Conservation (phyloP, 2,797 vertebrate genomes). For the Denticeps clupeoides region DNA sequence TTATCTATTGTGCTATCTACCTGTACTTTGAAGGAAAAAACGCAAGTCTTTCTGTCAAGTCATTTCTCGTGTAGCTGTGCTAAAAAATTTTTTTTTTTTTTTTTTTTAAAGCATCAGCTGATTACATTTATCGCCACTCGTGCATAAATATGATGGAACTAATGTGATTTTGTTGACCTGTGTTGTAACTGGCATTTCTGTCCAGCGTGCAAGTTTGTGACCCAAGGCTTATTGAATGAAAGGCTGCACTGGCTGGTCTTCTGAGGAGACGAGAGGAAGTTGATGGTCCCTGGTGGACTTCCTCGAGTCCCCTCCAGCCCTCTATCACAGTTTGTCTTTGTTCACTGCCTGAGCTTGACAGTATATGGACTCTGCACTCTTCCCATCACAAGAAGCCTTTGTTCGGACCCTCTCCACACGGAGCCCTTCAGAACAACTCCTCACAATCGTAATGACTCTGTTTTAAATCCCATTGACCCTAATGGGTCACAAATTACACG, state of each 20-base stretch:
- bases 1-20: too few relatives aligned
- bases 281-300: background rate
- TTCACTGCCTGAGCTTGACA: constrained; percentile 1
- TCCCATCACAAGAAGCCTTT: constrained; percentile 24
- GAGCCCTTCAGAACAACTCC: constrained; percentile 12
- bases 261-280: background rate
- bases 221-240: background rate
- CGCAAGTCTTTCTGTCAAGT: too few relatives aligned
- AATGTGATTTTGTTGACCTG: background rate
- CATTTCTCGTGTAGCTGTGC: too few relatives aligned
- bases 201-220: background rate
- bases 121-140: too few relatives aligned
- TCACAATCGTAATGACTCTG: constrained; percentile 21
- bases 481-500: constrained; percentile 13
- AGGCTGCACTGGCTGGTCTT: background rate
- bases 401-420: constrained; percentile 11
- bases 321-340: constrained; percentile 11
- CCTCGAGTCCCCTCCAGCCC: background rate
- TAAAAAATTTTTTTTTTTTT: too few relatives aligned
- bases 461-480: constrained; percentile 8
- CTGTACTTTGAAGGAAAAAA: too few relatives aligned
- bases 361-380: constrained; percentile 11
- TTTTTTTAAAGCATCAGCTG: too few relatives aligned
- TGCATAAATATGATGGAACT: too few relatives aligned
- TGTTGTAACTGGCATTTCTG: background rate